phyloP scores from a whole-genome alignment of 2,113 vertebrate genomes.

The Nyctibius bracteatus region DNA sequence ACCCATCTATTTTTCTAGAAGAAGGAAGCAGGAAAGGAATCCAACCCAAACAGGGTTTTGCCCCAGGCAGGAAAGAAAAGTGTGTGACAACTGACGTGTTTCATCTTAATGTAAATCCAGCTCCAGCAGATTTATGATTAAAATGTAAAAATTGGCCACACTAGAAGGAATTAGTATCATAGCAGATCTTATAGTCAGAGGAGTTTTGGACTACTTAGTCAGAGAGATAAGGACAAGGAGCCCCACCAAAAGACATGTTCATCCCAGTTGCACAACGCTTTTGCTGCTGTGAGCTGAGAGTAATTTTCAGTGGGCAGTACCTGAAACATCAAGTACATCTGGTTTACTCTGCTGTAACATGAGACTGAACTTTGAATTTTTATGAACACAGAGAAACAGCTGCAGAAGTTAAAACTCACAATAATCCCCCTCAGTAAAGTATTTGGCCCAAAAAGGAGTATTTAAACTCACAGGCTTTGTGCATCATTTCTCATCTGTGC shows the following conservation, averaged over 20 bases:
- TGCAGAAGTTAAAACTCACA: slow-evolving; percentile 34
- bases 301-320: neutral
- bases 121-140: neutral
- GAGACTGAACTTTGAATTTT: slow-evolving; percentile 3
- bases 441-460: slow-evolving; percentile 14
- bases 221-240: neutral
- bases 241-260: neutral
- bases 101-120: neutral
- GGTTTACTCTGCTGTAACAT: neutral
- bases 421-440: neutral
- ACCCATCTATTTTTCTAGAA: neutral
- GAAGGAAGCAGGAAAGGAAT: neutral
- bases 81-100: neutral
- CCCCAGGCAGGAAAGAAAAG: neutral
- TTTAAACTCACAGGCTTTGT: slow-evolving; percentile 11
- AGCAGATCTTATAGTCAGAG: neutral
- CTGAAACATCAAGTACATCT: neutral
- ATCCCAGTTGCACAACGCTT: neutral
- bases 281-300: neutral
- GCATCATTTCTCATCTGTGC: neutral
- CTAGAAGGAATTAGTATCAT: neutral
- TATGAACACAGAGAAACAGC: slow-evolving; percentile 41
- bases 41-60: neutral
- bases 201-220: neutral
- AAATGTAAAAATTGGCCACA: neutral